Base-by-base conservation (phyloP, 2,888 invertebrate species). In the Erynnis tages region DNA sequence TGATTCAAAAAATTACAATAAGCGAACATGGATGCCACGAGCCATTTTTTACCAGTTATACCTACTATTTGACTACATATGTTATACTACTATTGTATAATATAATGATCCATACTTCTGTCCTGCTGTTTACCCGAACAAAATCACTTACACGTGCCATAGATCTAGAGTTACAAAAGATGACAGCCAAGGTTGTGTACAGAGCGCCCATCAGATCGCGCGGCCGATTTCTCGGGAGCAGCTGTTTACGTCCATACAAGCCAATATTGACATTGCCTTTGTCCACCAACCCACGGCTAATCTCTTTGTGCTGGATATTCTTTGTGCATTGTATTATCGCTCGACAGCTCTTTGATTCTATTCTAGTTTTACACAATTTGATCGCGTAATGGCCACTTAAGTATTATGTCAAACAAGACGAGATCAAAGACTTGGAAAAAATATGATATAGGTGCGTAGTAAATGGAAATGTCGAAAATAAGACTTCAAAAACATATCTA, bases 181-280 rank as follows among this genome's bases (percentile, higher is more conserved):
- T 21, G 10, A 21, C 29, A 17, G 4, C 17, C 23, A 25, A 38
- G 19, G 29, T 10, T 29, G 50, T 43, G 34, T 43, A 43, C 16
- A 43, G 35, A 49, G 23, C 41, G 34, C 10, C 41, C 43, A 43
- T 38, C 29, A 29, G 29, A 40, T 37, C 17, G 34, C 41, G 35
- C 67, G 60, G 67, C 65, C 65, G 63, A 72, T 77, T 86, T 81
- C 82, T 76, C 73, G 76, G 81, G 80, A 82, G 69, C 66, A 67
- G 65, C 66, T 83, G 79, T 82, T 82, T 79, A 79, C 80, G 70
- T 70, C 69, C 73, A 78, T 76, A 77, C 77, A 80, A 77, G 79
- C 81, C 79, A 82, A 83, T 84, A 84, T 86, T 86, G 86, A 82
- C 85, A 82, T 77, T 80, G 71, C 72, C 77, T 76, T 86, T 85